Base-by-base conservation (phyloP, 2,797 vertebrate genomes). In the Allochrocebus solatus region DNA sequence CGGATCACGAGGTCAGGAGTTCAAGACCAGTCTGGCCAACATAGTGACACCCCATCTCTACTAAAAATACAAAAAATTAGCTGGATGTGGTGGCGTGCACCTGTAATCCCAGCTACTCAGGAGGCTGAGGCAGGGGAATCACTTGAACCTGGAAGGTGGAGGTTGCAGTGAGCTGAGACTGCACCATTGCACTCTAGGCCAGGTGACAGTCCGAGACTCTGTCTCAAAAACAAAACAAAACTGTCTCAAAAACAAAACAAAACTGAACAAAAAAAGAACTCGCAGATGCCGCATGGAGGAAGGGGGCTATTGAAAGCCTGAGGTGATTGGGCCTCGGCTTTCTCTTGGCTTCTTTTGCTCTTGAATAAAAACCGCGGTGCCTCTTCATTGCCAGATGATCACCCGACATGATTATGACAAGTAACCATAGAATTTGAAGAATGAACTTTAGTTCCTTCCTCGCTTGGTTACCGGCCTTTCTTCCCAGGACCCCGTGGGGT, bases 351-450 rank as follows among this genome's bases (percentile, higher is more conserved):
- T 28, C 50, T n/a, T 87, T 92, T n/a, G 19, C 17, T 74, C 59
- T 72, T 85, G 17, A 86, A 57, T 67, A 59, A 91, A 74, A 79
- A 10, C 36, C 4, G 5, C 41, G 36, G n/a, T 87, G 91, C 64
- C 30, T 86, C 84, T 94, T 95, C 50, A 64, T 76, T 61, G 86
- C 61, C 64, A 91, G 86, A n/a, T 76, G 84, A 84, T 41, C 3
- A 41, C 12, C 26, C 80, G 83, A 50, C 16, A 41, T 46, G 39
- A 78, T n/a, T 28, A 43, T 82, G 86, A 89, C 55, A 85, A 84
- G 76, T 30, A 61, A 50, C 80, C 72, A 80, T 1, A 70, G 81
- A 76, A 67, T 75, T 19, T 64, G 72, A 96, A 90, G 43, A 89
- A 75, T 30, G 83, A 92, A 53, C 11, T 7, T 76, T 33, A 57